These are phyloP conservation scores for Apogon hyalosoma DNA, from an alignment of 2,797 vertebrate genomes.

Conservation along the genomic window DNA sequence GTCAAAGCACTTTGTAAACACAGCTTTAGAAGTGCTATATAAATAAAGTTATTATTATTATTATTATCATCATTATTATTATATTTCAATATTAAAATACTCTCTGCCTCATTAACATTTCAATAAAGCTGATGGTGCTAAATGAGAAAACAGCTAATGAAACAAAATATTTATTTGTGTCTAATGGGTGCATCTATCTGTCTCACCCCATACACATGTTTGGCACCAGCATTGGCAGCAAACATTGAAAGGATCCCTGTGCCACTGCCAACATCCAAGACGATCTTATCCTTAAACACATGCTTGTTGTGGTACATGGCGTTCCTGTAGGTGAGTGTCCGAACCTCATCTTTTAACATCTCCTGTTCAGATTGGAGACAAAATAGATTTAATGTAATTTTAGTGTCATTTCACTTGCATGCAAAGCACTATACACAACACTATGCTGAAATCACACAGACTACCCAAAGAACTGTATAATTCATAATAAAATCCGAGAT, in stretches of 20 bases:
- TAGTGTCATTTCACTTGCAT: background rate
- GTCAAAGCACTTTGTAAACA: no score
- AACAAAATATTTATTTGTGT: slow-evolving; percentile 10
- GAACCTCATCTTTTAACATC: slow-evolving; percentile 98
- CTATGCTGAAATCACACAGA: background rate
- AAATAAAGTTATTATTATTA: no score
- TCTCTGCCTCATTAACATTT: background rate
- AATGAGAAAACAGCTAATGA: background rate
- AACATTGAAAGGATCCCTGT: slow-evolving; percentile 99
- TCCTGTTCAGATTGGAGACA: slow-evolving; percentile 82
- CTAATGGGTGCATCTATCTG: slow-evolving; percentile 3
- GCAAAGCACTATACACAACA: background rate
- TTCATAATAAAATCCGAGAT: slow-evolving; percentile 12
- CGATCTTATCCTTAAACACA: slow-evolving; percentile 97
- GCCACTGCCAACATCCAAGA: slow-evolving; percentile 96
- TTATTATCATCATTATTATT: no score
- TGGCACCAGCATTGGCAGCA: slow-evolving; percentile 97
- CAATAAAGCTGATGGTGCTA: slow-evolving; percentile 4
- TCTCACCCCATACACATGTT: slow-evolving; percentile 97
- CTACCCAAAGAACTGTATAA: background rate
- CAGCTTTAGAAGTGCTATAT: no score
- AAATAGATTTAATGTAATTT: background rate
- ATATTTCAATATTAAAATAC: background rate
- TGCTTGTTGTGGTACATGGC: slow-evolving; percentile 99
- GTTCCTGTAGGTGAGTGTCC: slow-evolving; percentile 96